Evolutionary conservation across 1,140 invertebrate species (phyloP), one percentile per base, ranked within the genome.

Genomic region (Drosophila bocki): DNA sequence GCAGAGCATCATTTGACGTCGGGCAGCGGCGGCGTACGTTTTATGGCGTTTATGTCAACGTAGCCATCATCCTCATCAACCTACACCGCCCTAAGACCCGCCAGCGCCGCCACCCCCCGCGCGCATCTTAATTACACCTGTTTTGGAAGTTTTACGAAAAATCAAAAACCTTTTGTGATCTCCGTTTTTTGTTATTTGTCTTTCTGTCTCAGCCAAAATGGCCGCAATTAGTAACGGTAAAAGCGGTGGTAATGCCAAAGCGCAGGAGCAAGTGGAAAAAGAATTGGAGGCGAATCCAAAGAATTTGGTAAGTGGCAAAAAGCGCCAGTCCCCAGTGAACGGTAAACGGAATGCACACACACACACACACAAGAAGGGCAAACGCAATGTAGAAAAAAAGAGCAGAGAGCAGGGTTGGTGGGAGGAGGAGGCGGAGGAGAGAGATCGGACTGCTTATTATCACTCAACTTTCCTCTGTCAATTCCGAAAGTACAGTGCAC

Each of bases 401-500:
- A 45, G 12, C 11, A 3, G n/a, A 39, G 26, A 48, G 12, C n/a
- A 39, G 29, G n/a, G n/a, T n/a, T 35, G 19, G 29, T 29, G 35
- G 19, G 29, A n/a, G 22, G 9, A 35, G 51, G 11, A 17, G 39
- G 19, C 9, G 39, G 17, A 9, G 22, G 5, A 37, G 39, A 48
- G 42, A 42, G 13, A 47, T 59, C 15, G 15, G 19, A 42, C 35
- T 45, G 39, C 48, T 57, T 56, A 58, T 77, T 77, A 75, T 81
- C 77, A 77, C 72, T 74, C 74, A 78, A 77, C 72, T 74, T 81
- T 81, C 64, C 45, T 61, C 47, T 53, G 78, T 39, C 69, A 71
- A 79, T 86, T 75, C 69, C 68, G 78, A 86, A 85, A 85, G 82
- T 84, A 61, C 64, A 39, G 67, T 70, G 39, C 37, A 22, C 39